These are phyloP conservation scores for Sycobia sp. DNA, from an alignment of 1,140 invertebrate genomes.

Conservation along the genomic window DNA sequence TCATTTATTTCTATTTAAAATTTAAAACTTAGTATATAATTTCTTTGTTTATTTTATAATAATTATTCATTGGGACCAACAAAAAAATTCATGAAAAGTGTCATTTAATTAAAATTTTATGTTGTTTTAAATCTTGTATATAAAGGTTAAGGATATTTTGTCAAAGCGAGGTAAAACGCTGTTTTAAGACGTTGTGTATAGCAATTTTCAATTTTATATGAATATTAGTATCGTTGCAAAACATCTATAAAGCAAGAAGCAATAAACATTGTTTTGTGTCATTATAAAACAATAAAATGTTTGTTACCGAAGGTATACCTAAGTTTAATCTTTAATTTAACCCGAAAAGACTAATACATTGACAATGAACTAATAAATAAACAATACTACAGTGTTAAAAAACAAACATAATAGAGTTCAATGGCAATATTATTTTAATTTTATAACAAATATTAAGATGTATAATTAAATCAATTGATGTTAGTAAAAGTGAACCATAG, in stretches of 20 bases:
- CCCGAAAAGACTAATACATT: too few relatives aligned
- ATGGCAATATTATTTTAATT: too few relatives aligned
- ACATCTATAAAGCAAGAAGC: conserved; percentile 12
- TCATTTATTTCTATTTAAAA: neutral
- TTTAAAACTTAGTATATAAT: too few relatives aligned
- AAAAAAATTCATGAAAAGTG: conserved; percentile 4
- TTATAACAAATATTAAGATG: too few relatives aligned
- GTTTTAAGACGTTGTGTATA: conserved; percentile 28
- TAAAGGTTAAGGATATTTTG: conserved; percentile 18
- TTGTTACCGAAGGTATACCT: conserved; percentile 13
- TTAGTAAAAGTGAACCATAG: too few relatives aligned
- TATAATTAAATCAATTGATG: too few relatives aligned
- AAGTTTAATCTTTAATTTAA: too few relatives aligned
- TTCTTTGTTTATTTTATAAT: too few relatives aligned
- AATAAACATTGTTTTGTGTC: conserved; percentile 12
- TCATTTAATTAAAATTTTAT: neutral
- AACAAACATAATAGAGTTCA: too few relatives aligned
- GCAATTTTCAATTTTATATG: conserved; percentile 30
- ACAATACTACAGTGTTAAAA: too few relatives aligned
- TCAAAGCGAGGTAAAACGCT: neutral
- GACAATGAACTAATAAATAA: too few relatives aligned
- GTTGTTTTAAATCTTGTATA: conserved; percentile 19
- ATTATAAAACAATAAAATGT: conserved; percentile 1
- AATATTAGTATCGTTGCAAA: conserved; percentile 20
- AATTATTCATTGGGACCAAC: conserved; percentile 24